Conservation (phyloP, 2,888 invertebrate genomes). For the Amblyjoppa proteus region DNA sequence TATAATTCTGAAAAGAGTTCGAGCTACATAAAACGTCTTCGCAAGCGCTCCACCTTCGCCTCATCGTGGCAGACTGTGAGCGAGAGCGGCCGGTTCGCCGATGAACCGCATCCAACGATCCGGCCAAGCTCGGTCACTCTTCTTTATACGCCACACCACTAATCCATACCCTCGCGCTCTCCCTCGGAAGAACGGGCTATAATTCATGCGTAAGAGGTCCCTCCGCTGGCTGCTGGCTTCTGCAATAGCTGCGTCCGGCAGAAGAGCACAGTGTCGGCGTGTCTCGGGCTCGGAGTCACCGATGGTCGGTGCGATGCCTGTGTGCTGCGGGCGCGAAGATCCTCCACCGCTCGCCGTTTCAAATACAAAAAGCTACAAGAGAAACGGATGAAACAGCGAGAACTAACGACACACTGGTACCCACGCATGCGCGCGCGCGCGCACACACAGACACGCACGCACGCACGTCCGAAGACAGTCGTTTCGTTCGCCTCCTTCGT, state of each 20-base stretch:
- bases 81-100: slow-evolving; percentile 2
- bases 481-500: slow-evolving; percentile 54
- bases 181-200: slow-evolving; percentile 73
- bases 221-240: slow-evolving; percentile 48
- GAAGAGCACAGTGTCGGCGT: slow-evolving; percentile 18
- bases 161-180: slow-evolving; percentile 63
- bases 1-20: not conserved
- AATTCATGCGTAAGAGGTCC: slow-evolving; percentile 73
- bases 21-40: not conserved
- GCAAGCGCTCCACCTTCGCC: not conserved
- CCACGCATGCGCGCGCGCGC: not conserved
- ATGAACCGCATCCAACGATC: slow-evolving; percentile 39
- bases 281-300: slow-evolving; percentile 7
- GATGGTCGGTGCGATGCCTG: slow-evolving; percentile 20
- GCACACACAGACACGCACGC: not conserved
- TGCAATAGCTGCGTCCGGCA: slow-evolving; percentile 50
- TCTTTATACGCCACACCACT: slow-evolving; percentile 48
- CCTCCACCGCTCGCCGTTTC: slow-evolving; percentile 13
- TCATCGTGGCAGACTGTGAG: slow-evolving; percentile 35
- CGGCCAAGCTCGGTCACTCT: slow-evolving; percentile 46
- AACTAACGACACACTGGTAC: slow-evolving; percentile 73
- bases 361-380: slow-evolving; percentile 63
- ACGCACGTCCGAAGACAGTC: slow-evolving; percentile 10
- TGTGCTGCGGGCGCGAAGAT: slow-evolving; percentile 32
- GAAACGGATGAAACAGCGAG: slow-evolving; percentile 70